These are phyloP conservation scores for Chaitophorus viminalis DNA, from an alignment of 2,888 invertebrate genomes.

Conservation along the genomic window DNA sequence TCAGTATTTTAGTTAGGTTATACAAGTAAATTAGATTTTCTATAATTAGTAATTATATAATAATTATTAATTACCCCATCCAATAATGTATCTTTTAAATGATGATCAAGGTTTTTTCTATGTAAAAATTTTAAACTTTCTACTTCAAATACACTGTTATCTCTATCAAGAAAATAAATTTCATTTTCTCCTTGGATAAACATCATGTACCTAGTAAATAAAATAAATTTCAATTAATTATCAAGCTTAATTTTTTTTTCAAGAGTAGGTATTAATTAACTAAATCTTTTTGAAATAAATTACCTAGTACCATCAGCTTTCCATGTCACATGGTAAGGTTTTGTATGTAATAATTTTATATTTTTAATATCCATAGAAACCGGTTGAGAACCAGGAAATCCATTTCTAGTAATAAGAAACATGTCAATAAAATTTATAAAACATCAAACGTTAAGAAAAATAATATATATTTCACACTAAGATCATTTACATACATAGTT, in stretches of 20 bases:
- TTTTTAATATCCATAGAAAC: constrained; percentile 94
- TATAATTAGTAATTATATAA: too few species aligned
- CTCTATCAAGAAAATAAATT: constrained; percentile 94
- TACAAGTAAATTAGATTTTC: background rate
- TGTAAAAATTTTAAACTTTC: constrained; percentile 82
- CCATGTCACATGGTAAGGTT: constrained; percentile 97
- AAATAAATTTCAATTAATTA: constrained; percentile 38
- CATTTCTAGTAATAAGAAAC: constrained; percentile 20
- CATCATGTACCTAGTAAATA: constrained; percentile 86
- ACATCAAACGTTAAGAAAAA: background rate
- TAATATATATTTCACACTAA: background rate
- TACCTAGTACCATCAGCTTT: constrained; percentile 97
- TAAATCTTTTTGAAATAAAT: constrained; percentile 59
- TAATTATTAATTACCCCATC: constrained; percentile 83
- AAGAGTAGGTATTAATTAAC: too few species aligned
- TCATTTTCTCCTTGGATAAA: constrained; percentile 86
- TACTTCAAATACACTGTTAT: constrained; percentile 91
- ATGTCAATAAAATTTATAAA: constrained; percentile 6
- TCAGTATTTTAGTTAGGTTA: background rate
- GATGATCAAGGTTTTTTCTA: constrained; percentile 76
- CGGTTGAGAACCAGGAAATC: constrained; percentile 95
- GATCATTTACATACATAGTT: background rate
- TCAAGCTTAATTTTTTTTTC: background rate
- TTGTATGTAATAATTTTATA: constrained; percentile 77
- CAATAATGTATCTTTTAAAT: constrained; percentile 83